Evolutionary conservation across 2,797 vertebrate species (phyloP).

Genomic region (Catamblyrhynchus diadema): DNA sequence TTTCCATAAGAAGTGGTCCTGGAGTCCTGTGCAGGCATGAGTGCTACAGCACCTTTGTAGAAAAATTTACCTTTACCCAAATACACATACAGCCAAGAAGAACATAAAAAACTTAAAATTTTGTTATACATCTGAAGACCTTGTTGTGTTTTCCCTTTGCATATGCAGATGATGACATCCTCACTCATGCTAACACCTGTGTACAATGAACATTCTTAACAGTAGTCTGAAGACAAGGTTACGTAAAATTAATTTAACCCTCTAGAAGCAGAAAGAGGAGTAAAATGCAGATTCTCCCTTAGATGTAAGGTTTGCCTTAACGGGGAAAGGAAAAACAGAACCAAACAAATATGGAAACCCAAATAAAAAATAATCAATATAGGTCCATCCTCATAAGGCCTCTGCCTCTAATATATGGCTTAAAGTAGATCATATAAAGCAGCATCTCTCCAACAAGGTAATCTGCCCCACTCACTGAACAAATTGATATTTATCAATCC

Average conservation of each 20-base stretch:
- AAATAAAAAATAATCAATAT: neutral
- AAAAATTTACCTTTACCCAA: neutral
- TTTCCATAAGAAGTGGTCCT: neutral
- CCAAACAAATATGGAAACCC: neutral
- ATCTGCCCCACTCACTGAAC: neutral
- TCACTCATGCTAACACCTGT: neutral
- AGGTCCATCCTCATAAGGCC: neutral
- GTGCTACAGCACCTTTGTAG: neutral
- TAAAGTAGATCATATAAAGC: neutral
- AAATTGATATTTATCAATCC: neutral
- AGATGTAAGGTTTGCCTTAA: neutral
- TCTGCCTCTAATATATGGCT: neutral
- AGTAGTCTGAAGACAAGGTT: neutral
- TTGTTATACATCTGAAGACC: neutral
- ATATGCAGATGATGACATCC: too few species aligned
- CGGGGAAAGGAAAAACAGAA: neutral
- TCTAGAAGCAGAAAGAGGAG: neutral
- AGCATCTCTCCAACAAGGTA: neutral
- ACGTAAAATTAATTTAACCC: neutral
- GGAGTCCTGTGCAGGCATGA: fast-evolving
- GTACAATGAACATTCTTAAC: neutral
- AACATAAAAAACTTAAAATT: neutral
- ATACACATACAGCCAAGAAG: neutral
- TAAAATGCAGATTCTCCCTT: neutral
- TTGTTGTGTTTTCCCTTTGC: neutral